These are phyloP conservation scores for Mimumesa dahlbomi DNA, from an alignment of 2,888 invertebrate species.

Conservation along the genomic window DNA sequence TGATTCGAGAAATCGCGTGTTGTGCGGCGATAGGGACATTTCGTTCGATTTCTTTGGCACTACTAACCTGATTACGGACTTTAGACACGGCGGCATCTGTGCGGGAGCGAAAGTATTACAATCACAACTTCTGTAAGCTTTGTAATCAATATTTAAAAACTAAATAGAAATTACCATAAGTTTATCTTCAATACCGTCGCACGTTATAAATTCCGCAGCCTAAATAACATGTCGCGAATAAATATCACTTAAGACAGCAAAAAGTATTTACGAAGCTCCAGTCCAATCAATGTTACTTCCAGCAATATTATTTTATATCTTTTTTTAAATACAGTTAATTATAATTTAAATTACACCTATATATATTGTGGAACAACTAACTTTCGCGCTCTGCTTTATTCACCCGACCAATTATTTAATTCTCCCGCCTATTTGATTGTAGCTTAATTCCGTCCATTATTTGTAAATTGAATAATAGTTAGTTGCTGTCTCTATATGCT, in stretches of 20 bases:
- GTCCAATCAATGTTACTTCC: no score
- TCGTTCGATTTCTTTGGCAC: background rate
- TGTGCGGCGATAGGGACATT: conserved; percentile 12
- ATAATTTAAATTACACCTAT: no score
- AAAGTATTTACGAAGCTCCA: no score
- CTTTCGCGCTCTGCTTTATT: no score
- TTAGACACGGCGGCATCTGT: conserved; percentile 6
- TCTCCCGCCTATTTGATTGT: no score
- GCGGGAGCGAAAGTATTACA: background rate
- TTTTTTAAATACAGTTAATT: no score
- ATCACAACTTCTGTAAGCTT: background rate
- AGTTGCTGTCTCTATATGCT: background rate
- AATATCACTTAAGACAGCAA: no score
- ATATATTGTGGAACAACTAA: background rate
- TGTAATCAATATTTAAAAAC: background rate
- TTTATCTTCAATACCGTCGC: background rate
- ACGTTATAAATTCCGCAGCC: no score
- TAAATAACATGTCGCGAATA: no score
- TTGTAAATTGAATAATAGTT: conserved; percentile 10
- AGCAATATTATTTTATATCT: no score
- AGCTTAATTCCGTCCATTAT: background rate
- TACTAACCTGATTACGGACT: background rate
- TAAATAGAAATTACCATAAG: background rate
- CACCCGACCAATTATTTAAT: no score
- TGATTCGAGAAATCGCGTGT: conserved; percentile 20